Base-by-base conservation (phyloP, 2,113 vertebrate species). In the Macaca nemestrina region DNA sequence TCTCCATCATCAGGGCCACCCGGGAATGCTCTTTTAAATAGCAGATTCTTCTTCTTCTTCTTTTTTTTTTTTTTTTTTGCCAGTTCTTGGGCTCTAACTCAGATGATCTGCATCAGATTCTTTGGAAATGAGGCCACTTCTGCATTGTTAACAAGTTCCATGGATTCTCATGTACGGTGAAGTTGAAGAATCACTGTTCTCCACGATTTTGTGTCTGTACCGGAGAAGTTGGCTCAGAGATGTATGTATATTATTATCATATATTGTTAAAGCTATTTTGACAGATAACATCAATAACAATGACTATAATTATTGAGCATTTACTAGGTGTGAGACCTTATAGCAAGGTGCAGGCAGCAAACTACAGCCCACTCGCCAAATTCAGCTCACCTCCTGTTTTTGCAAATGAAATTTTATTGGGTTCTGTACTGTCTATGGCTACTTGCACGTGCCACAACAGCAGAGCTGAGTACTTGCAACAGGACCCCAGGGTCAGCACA, bases 381-480 rank as follows among this genome's bases (percentile, higher is more conserved):
- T 2, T 27, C 87, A 17, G 16, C 25, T 27, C 68, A 23, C 64
- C 48, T 27, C 52, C 61, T 32, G 18, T 22, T 27, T 72, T 27
- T 40, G 38, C 8, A 16, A 76, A 67, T 27, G 45, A 38, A 32
- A 12, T 27, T 73, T 27, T 13, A 12, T 7, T 18, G 45, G 23
- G 6, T 25, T 38, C 10, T 18, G 13, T 27, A 3, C 57, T 50
- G 18, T n/a, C 57, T 55, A 2, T 20, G 20, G 59, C 10, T 9
- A 22, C 32, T 59, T 50, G 38, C 10, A 25, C 5, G 1, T 3
- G 18, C 52, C 25, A 11, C 73, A 50, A 12, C 1, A 9, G 52
- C 1, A 27, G 23, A 48, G 67, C 4, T 12, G 25, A 59, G 35
- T 3, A 9, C 30, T 45, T 68, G n/a, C 1, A 0, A 25, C 27